These are phyloP conservation scores for Ormyrus labotus DNA, from an alignment of 2,888 invertebrate genomes.

Conservation along the genomic window DNA sequence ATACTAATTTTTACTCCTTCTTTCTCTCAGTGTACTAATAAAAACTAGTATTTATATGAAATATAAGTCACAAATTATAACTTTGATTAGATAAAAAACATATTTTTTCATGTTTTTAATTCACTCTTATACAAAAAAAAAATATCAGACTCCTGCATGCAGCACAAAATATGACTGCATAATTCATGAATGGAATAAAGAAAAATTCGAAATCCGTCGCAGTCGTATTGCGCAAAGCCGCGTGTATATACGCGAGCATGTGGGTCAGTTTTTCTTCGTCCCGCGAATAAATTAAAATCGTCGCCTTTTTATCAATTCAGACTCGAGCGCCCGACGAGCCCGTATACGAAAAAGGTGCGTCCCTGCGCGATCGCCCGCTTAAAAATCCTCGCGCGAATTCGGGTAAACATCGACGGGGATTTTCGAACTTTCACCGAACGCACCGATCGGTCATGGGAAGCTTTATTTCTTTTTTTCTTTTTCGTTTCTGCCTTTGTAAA, in stretches of 20 bases:
- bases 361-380: not conserved
- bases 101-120: too few species aligned
- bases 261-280: constrained; percentile 45
- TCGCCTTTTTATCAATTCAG: constrained; percentile 46
- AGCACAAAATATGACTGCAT: not conserved
- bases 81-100: too few species aligned
- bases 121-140: too few species aligned
- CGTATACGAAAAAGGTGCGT: constrained; percentile 33
- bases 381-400: constrained; percentile 43
- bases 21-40: too few species aligned
- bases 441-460: not conserved
- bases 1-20: too few species aligned
- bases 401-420: not conserved
- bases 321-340: not conserved
- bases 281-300: constrained; percentile 47
- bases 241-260: constrained; percentile 13
- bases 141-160: not conserved
- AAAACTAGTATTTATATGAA: too few species aligned
- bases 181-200: not conserved
- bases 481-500: too few species aligned
- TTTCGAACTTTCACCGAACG: constrained; percentile 45
- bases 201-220: not conserved
- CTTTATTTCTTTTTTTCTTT: not conserved
- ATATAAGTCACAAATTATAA: too few species aligned
- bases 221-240: constrained; percentile 7